These are phyloP conservation scores for Bathynomus jamesi DNA, from an alignment of 1,140 invertebrate species.

Conservation along the genomic window DNA sequence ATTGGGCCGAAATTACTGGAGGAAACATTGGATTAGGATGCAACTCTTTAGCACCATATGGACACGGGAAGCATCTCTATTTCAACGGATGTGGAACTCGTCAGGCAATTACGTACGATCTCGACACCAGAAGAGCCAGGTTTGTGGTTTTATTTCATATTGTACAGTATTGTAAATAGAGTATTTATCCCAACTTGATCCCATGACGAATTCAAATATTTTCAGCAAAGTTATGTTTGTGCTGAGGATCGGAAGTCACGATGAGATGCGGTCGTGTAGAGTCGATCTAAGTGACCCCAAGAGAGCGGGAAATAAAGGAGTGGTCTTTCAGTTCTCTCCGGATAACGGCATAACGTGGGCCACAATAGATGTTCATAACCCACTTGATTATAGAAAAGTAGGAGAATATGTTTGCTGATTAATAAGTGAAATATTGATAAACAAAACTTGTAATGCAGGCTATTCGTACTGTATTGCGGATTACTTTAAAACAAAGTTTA, in stretches of 20 bases:
- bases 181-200: no score
- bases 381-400: conserved; percentile 43
- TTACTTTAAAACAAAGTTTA: no score
- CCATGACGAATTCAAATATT: no score
- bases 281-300: conserved; percentile 35
- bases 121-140: conserved; percentile 43
- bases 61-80: conserved; percentile 47
- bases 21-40: conserved; percentile 46
- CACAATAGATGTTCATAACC: conserved; percentile 45
- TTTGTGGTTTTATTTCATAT: conserved; percentile 27
- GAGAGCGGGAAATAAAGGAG: conserved; percentile 37
- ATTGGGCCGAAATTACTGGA: conserved; percentile 45
- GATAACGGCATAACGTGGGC: conserved; percentile 45
- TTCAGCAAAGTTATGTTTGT: conserved; percentile 48
- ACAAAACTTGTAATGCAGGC: no score
- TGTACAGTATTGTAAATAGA: no score
- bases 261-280: conserved; percentile 44
- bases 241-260: conserved; percentile 45
- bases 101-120: conserved; percentile 44
- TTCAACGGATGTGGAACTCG: conserved; percentile 47
- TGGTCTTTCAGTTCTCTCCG: conserved; percentile 45
- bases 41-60: conserved; percentile 44
- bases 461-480: no score
- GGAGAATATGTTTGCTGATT: no score
- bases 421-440: no score